A percentile compares a stretch with the other conserved stretches of the same genome.
These are phyloP conservation scores for Kryphioiulus occultus DNA, from an alignment of 2,888 invertebrate genomes.

Conservation along the genomic window DNA sequence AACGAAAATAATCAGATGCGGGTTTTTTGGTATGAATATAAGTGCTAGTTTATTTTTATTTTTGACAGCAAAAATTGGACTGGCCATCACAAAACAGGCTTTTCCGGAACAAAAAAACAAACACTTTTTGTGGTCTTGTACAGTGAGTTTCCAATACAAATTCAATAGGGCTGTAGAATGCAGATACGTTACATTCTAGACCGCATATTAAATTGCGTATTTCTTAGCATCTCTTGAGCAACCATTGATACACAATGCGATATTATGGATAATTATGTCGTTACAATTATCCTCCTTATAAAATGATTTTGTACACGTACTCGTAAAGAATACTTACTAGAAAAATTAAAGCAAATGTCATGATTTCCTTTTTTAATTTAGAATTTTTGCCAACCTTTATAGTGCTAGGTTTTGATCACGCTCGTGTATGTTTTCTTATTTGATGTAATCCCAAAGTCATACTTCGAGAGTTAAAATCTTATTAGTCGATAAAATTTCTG, in stretches of 20 bases:
- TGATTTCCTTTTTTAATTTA: no score
- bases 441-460: neutral
- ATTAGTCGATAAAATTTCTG: neutral
- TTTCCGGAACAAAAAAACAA: neutral
- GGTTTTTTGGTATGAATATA: neutral
- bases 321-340: no score
- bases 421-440: neutral
- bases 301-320: no score
- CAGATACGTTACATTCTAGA: no score
- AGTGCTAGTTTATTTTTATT: no score
- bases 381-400: neutral
- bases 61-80: neutral
- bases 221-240: no score
- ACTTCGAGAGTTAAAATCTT: neutral
- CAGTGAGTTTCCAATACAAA: neutral
- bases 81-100: neutral
- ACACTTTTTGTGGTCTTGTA: neutral
- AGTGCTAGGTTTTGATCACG: neutral
- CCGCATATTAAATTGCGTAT: no score
- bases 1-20: neutral
- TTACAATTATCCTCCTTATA: no score
- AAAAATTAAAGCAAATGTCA: no score
- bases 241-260: no score
- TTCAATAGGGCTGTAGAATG: neutral
- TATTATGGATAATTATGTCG: no score